Percentiles rank a stretch among this genome's conserved stretches.
phyloP scores from a whole-genome alignment of 1,140 invertebrate genomes.

The Scylla paramamosain region DNA sequence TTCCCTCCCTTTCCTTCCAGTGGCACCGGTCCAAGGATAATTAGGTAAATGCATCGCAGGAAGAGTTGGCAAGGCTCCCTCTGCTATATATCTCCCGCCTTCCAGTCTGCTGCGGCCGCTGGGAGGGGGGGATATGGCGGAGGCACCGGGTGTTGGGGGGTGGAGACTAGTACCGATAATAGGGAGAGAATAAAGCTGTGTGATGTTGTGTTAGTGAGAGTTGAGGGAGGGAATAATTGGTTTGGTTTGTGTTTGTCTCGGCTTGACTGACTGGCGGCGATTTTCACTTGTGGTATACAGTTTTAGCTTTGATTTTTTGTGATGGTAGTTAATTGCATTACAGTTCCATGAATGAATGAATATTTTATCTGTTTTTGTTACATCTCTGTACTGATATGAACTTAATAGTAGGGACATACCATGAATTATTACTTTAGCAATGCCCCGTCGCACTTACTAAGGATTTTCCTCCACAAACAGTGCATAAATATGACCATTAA shows the following conservation, averaged over 20 bases:
- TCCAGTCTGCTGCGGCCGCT: not conserved
- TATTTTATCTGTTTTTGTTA: no score
- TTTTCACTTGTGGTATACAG: no score
- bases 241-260: not conserved
- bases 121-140: not conserved
- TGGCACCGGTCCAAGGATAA: conserved; percentile 18
- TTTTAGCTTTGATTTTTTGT: no score
- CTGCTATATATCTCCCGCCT: not conserved
- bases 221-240: not conserved
- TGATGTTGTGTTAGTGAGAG: not conserved
- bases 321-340: no score
- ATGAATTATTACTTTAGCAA: no score
- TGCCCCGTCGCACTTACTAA: no score
- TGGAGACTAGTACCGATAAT: not conserved
- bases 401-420: no score
- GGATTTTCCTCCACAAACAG: not conserved
- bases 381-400: no score
- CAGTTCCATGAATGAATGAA: no score
- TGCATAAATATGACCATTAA: not conserved
- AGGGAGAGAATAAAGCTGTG: not conserved
- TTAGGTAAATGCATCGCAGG: conserved; percentile 21
- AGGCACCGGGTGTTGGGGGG: not conserved
- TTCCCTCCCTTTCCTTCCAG: not conserved
- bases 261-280: no score
- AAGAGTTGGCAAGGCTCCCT: conserved; percentile 10